Evolutionary conservation across 2,113 vertebrate genomes (phyloP), one percentile per base, ranked within the genome.

Genomic region (Dendropsophus ebraccatus): DNA sequence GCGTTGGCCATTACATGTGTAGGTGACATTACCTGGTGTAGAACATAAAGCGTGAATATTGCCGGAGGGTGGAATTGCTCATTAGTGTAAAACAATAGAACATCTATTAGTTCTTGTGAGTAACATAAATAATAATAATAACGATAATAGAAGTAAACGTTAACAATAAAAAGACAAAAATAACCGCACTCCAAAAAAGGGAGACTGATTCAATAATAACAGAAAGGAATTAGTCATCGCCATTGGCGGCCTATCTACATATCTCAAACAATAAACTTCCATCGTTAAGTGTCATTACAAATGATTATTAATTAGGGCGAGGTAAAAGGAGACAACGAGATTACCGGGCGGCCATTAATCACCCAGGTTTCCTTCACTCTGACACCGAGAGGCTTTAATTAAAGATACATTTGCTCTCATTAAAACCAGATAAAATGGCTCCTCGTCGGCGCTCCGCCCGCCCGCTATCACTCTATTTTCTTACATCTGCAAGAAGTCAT

Each of bases 251-350:
- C 5, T 17, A n/a, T 73, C 37, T 25, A 21, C 52, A 45, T 13
- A 41, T 84, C 72, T 17, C 56, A 62, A 76, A 84, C 70, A 84
- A 65, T 84, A 76, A 65, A 76, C 65, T 76, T 65, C 32, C 56
- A 77, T 62, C n/a, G 30, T 37, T 76, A 77, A 84, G 72, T 76
- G 83, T 75, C 54, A 74, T 76, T 84, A 84, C 62, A 72, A 77
- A 45, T 76, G 83, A 76, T 84, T 84, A 84, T 62, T 84, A 84
- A 84, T 84, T 84, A 65, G n/a, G 72, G 2, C 50, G n/a, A 65
- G 72, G 56, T 84, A 84, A 76, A 84, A 50, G 56, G 75, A 76
- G 77, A 84, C 83, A 84, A 76, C 72, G 10, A 32, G 37, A 49
- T 56, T 62, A 84, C 56, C 76, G 76, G 65, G 76, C n/a, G 83